phyloP scores from a whole-genome alignment of 1,140 invertebrate genomes.

The Elymnias hypermnestra region DNA sequence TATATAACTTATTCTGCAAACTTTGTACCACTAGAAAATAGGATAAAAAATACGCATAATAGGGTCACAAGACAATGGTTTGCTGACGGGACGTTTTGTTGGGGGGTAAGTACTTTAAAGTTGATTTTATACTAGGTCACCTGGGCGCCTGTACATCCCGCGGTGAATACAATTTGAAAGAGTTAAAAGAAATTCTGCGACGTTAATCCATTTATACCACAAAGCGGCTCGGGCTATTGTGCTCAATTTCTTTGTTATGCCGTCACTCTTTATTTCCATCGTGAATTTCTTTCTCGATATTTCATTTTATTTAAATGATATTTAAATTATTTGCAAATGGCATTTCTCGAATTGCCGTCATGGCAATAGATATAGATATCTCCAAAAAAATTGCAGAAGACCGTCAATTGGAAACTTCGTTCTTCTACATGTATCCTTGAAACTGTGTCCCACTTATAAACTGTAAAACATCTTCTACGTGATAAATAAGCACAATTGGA shows the following conservation, averaged over 20 bases:
- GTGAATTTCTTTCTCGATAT: neutral
- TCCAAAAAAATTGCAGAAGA: too few relatives aligned
- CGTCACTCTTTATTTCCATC: slow-evolving; percentile 1
- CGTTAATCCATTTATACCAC: slow-evolving; percentile 5
- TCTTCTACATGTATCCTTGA: too few relatives aligned
- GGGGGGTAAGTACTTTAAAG: slow-evolving; percentile 1
- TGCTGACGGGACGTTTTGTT: neutral
- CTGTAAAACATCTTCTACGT: too few relatives aligned
- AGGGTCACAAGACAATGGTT: neutral
- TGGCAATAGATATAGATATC: too few relatives aligned
- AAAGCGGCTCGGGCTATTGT: neutral
- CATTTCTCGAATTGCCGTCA: too few relatives aligned
- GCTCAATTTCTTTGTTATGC: slow-evolving; percentile 1
- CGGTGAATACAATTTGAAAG: slow-evolving; percentile 5
- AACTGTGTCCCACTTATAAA: too few relatives aligned
- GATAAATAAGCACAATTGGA: too few relatives aligned
- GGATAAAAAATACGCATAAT: too few relatives aligned
- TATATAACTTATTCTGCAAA: too few relatives aligned
- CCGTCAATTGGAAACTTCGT: too few relatives aligned
- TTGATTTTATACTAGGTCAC: slow-evolving; percentile 2
- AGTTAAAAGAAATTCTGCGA: slow-evolving; percentile 4
- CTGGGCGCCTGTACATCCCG: slow-evolving; percentile 2
- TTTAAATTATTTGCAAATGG: too few relatives aligned
- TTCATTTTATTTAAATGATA: neutral
- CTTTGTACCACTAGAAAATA: too few relatives aligned